These are phyloP conservation scores for Drosophila pseudotalamancana DNA, from an alignment of 2,888 invertebrate genomes.

Conservation along the genomic window DNA sequence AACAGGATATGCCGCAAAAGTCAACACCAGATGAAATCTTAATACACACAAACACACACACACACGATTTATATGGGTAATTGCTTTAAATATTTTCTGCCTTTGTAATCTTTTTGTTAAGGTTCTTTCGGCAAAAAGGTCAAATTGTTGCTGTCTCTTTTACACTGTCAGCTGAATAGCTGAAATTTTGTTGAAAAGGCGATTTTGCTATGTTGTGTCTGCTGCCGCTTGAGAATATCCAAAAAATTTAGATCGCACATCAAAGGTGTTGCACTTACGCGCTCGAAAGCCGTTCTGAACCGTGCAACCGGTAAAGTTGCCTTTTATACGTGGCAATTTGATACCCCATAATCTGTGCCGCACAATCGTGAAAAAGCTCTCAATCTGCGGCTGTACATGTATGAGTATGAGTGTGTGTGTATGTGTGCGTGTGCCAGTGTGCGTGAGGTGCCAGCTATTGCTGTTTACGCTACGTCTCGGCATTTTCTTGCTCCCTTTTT, in stretches of 20 bases:
- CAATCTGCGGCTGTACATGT: conserved; percentile 25
- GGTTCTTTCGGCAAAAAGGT: conserved; percentile 61
- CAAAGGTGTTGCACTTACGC: conserved; percentile 90
- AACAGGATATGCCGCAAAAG: conserved; percentile 45
- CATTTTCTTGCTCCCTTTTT: conserved; percentile 76
- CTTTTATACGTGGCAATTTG: conserved; percentile 85
- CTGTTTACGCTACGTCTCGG: conserved; percentile 48
- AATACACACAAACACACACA: conserved; percentile 35
- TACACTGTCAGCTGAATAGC: conserved; percentile 40
- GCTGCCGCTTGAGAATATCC: conserved; percentile 56
- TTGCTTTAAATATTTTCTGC: conserved; percentile 18
- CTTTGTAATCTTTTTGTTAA: conserved; percentile 29
- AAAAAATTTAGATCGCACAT: conserved; percentile 80
- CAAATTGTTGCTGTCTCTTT: conserved; percentile 64
- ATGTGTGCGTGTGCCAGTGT: conserved; percentile 37
- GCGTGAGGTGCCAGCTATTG: conserved; percentile 49
- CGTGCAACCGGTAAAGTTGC: conserved; percentile 88
- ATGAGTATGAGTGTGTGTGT: conserved; percentile 14
- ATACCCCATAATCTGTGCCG: conserved; percentile 82
- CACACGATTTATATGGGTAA: conserved; percentile 39
- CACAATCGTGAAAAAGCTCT: conserved; percentile 64
- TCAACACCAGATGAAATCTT: conserved; percentile 5
- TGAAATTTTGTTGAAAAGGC: conserved; percentile 34
- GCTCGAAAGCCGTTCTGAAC: conserved; percentile 99
- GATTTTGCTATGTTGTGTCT: conserved; percentile 10